Conservation (phyloP, 2,113 vertebrate genomes). For the Nansenia antarctica region DNA sequence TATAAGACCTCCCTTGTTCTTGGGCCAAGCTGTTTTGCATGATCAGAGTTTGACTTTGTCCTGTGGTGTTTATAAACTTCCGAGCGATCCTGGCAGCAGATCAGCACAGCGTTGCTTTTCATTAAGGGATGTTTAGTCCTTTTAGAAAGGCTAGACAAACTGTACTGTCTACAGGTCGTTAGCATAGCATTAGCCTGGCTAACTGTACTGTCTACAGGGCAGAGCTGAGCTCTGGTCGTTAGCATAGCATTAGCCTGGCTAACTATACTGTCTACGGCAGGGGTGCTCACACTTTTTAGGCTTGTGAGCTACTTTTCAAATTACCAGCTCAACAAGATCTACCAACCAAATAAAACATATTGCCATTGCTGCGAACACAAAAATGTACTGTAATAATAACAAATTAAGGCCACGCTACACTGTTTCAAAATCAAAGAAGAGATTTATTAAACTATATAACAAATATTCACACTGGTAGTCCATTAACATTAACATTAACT, state of each 20-base stretch:
- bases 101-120: neutral
- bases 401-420: too few relatives aligned
- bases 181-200: neutral
- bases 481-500: too few relatives aligned
- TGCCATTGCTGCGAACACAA: too few relatives aligned
- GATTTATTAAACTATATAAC: too few relatives aligned
- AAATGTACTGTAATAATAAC: too few relatives aligned
- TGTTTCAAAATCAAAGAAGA: too few relatives aligned
- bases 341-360: too few relatives aligned
- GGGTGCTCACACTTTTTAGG: too few relatives aligned
- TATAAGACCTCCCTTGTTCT: neutral
- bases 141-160: neutral
- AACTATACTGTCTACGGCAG: neutral
- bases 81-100: neutral
- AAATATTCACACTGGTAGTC: too few relatives aligned
- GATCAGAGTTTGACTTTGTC: neutral
- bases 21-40: neutral
- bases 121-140: neutral
- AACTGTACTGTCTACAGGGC: neutral
- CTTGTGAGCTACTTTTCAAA: too few relatives aligned
- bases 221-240: neutral
- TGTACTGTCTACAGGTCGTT: too few relatives aligned
- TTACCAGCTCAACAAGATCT: too few relatives aligned
- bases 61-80: neutral
- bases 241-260: neutral